A percentile compares a stretch with the other conserved stretches of the same genome.
Conservation (phyloP, 2,113 vertebrate genomes). For the Heterotis niloticus region DNA sequence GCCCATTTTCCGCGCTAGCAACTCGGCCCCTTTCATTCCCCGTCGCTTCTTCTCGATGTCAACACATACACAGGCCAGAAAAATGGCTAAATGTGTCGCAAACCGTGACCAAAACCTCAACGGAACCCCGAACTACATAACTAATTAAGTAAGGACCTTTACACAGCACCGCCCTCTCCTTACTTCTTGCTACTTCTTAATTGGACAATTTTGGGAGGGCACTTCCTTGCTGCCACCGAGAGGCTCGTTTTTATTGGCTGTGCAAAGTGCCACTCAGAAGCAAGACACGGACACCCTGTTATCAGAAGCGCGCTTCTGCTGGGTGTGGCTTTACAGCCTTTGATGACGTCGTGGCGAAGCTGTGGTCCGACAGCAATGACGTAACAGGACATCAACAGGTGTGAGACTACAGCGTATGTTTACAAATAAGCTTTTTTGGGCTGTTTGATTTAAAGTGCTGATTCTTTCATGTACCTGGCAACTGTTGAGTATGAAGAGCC, state of each 20-base stretch:
- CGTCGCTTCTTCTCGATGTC: slow-evolving; percentile 26
- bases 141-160: slow-evolving; percentile 41
- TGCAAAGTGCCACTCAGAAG: slow-evolving; percentile 46
- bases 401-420: not conserved
- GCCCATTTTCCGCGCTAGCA: slow-evolving; percentile 58
- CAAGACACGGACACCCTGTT: not conserved
- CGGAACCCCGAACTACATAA: slow-evolving; percentile 11
- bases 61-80: slow-evolving; percentile 25
- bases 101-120: not conserved
- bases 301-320: slow-evolving; percentile 24
- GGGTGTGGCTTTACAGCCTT: slow-evolving; percentile 50
- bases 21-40: slow-evolving; percentile 49
- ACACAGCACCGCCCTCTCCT: slow-evolving; percentile 48
- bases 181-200: slow-evolving; percentile 29
- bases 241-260: slow-evolving; percentile 38
- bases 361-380: not conserved
- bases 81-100: not conserved
- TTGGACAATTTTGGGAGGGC: slow-evolving; percentile 40
- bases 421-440: no score
- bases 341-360: not conserved
- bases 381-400: not conserved
- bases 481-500: no score
- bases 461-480: no score
- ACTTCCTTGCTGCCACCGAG: slow-evolving; percentile 41
- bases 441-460: no score